Evolutionary conservation across 2,113 vertebrate species (phyloP).

Genomic region (Vidua macroura): DNA sequence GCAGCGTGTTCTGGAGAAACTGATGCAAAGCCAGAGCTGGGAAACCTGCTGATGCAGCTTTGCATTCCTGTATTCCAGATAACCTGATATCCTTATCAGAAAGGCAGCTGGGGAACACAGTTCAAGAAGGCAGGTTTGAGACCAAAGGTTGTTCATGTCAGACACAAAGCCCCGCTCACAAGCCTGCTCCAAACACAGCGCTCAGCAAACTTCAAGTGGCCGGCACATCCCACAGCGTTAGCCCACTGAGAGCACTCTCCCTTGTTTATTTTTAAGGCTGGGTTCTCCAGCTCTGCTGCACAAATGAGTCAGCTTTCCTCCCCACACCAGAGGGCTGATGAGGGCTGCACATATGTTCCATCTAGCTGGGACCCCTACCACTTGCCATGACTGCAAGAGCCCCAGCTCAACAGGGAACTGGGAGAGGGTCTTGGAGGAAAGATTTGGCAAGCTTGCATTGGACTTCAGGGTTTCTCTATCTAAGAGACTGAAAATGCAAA

Average conservation of each 20-base stretch:
- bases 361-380: fast-evolving
- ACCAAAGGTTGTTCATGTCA: neutral
- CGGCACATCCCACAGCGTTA: neutral
- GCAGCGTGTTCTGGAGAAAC: neutral
- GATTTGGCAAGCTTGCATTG: neutral
- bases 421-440: neutral
- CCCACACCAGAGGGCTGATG: fast-evolving
- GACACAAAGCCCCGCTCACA: neutral
- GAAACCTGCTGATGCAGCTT: conserved; percentile 36
- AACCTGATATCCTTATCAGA: conserved; percentile 12
- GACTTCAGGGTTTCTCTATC: neutral
- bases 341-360: neutral
- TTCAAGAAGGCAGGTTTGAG: neutral
- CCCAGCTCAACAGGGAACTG: neutral
- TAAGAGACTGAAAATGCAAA: neutral
- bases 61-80: conserved; percentile 2
- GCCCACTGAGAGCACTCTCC: neutral
- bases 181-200: neutral
- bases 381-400: neutral
- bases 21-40: neutral
- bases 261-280: neutral
- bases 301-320: neutral
- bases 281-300: neutral
- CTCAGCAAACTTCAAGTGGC: neutral
- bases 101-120: neutral